Conservation (phyloP, 2,888 invertebrate species). For the Acronicta aceris region DNA sequence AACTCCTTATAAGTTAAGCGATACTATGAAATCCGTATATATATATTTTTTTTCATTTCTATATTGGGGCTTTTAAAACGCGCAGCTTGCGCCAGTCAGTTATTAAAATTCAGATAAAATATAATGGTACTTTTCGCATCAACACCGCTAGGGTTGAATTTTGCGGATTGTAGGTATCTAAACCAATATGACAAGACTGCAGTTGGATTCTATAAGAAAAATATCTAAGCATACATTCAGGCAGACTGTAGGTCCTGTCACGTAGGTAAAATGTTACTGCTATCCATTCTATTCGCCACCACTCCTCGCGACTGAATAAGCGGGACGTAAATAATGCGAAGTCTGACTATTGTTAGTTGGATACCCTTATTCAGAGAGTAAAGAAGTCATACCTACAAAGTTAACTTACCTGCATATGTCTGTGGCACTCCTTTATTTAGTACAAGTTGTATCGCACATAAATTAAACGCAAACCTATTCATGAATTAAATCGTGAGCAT, state of each 20-base stretch:
- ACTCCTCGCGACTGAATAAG: conserved; percentile 43
- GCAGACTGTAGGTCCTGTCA: conserved; percentile 21
- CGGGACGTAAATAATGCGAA: conserved; percentile 42
- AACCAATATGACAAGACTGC: too few species aligned
- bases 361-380: conserved; percentile 51
- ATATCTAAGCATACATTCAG: conserved; percentile 26
- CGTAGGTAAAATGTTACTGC: conserved; percentile 29
- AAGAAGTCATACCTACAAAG: conserved; percentile 32
- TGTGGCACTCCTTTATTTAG: conserved; percentile 1
- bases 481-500: too few species aligned
- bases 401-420: conserved; percentile 3
- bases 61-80: too few species aligned
- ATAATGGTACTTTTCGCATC: too few species aligned
- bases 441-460: not conserved
- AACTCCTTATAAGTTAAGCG: too few species aligned
- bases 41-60: too few species aligned
- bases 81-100: too few species aligned
- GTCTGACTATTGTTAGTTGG: conserved; percentile 51
- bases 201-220: too few species aligned
- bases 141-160: too few species aligned
- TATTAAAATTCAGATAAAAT: too few species aligned
- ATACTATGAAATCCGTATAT: too few species aligned
- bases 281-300: conserved; percentile 49
- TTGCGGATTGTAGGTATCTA: not conserved
- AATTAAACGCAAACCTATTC: not conserved